A percentile compares a stretch with the other conserved stretches of the same genome.
Evolutionary conservation across 92 coral and sea anemone species (phyloP).

Genomic region (Epizoanthus stellaris): DNA sequence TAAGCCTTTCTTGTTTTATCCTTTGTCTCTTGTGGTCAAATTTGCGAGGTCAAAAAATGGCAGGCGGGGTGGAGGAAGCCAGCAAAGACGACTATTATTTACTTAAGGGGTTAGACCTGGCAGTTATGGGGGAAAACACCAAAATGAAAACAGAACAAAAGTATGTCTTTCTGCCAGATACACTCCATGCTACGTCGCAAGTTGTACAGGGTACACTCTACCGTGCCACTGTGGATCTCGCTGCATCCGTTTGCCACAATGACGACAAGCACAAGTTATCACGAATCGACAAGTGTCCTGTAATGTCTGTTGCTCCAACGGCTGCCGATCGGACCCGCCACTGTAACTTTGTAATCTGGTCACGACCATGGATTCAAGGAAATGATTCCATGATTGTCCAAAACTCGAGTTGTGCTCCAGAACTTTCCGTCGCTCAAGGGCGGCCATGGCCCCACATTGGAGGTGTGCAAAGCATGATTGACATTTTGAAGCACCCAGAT

Average conservation of each 20-base stretch:
- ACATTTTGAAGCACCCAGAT: slow-evolving; percentile 17
- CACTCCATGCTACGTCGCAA: slow-evolving; percentile 45
- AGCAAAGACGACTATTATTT: slow-evolving; percentile 13
- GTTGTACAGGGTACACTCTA: slow-evolving; percentile 43
- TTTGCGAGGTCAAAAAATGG: not conserved
- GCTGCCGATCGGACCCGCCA: not conserved
- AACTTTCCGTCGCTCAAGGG: not conserved
- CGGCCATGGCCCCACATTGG: not conserved
- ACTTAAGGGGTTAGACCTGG: slow-evolving; percentile 26
- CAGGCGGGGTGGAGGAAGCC: slow-evolving; percentile 16
- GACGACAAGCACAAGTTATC: slow-evolving; percentile 4
- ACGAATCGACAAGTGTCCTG: slow-evolving; percentile 27
- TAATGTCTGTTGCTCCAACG: slow-evolving; percentile 2
- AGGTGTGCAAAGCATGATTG: not conserved
- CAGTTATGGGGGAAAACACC: slow-evolving; percentile 29
- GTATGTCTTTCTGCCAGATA: slow-evolving; percentile 18
- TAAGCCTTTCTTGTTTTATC: not conserved
- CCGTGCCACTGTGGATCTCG: slow-evolving; percentile 22
- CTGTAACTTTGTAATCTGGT: slow-evolving; percentile 28
- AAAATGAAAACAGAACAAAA: not conserved
- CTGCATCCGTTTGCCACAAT: slow-evolving; percentile 26
- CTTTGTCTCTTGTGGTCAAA: slow-evolving; percentile 2
- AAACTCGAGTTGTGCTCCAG: slow-evolving; percentile 24
- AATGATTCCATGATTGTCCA: slow-evolving; percentile 8
- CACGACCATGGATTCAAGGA: slow-evolving; percentile 36